phyloP scores from a whole-genome alignment of 2,113 vertebrate genomes.

The Nibea coibor region DNA sequence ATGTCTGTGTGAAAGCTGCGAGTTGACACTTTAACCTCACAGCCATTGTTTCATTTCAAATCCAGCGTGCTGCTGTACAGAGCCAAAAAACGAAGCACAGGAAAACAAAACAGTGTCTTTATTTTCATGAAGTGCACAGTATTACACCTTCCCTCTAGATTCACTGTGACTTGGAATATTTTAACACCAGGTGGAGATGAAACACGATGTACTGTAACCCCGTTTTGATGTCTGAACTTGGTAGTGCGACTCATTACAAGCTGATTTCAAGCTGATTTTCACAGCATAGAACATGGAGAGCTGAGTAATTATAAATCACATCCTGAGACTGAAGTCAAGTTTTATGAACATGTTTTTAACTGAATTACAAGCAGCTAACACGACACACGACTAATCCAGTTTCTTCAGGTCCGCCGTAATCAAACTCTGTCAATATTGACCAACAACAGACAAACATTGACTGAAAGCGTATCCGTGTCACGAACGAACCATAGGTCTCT shows the following conservation, averaged over 20 bases:
- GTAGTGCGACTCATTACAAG: conserved; percentile 12
- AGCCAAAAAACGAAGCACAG: conserved; percentile 4
- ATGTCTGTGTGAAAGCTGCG: conserved; percentile 8
- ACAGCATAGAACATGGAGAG: conserved; percentile 8
- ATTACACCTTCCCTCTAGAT: conserved; percentile 3
- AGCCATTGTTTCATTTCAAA: conserved; percentile 28
- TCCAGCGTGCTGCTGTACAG: background rate
- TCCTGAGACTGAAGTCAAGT: background rate
- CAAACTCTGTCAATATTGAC: conserved; percentile 56
- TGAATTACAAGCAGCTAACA: conserved; percentile 48
- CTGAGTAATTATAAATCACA: conserved; percentile 26
- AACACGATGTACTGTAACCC: conserved; percentile 21
- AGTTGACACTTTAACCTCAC: conserved; percentile 21
- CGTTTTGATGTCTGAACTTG: conserved; percentile 24
- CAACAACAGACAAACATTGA: conserved; percentile 59
- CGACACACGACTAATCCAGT: conserved; percentile 30
- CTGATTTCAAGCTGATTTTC: conserved; percentile 39
- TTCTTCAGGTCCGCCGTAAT: conserved; percentile 28
- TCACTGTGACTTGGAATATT: conserved; percentile 29
- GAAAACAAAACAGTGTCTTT: background rate
- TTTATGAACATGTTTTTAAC: conserved; percentile 40
- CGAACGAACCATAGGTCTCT: conserved; percentile 60
- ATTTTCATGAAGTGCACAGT: background rate
- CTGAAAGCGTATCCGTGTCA: conserved; percentile 57
- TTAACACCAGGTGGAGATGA: conserved; percentile 36